Conservation (phyloP, 2,888 invertebrate species). For the Eristalis tenax region DNA sequence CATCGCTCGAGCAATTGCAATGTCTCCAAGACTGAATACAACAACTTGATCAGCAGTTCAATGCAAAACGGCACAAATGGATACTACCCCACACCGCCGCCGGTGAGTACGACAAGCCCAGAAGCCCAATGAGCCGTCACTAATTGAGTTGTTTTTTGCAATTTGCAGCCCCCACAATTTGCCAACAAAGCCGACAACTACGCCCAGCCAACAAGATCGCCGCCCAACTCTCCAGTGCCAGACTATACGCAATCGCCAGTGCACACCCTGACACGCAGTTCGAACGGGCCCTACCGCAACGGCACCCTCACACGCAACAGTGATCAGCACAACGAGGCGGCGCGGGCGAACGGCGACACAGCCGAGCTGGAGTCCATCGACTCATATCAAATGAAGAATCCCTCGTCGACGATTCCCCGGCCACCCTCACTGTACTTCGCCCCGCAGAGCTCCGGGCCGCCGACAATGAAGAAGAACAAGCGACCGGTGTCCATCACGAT, state of each 20-base stretch:
- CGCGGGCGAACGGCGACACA: conserved; percentile 81
- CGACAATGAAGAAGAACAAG: conserved; percentile 83
- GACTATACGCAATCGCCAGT: conserved; percentile 76
- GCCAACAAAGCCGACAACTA: conserved; percentile 75
- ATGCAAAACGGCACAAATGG: conserved; percentile 72
- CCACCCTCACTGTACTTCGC: conserved; percentile 88
- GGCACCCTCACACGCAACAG: conserved; percentile 64
- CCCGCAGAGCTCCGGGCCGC: conserved; percentile 83
- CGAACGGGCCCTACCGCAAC: conserved; percentile 60
- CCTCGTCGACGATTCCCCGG: conserved; percentile 84
- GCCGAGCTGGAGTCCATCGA: conserved; percentile 90
- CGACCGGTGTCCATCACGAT: conserved; percentile 87
- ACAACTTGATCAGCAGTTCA: conserved; percentile 69
- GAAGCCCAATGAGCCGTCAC: conserved; percentile 11
- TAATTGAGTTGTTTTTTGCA: conserved; percentile 28
- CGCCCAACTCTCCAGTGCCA: conserved; percentile 77
- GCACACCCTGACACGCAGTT: conserved; percentile 64
- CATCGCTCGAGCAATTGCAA: conserved; percentile 76
- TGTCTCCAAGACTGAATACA: conserved; percentile 68
- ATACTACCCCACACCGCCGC: conserved; percentile 75
- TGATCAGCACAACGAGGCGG: conserved; percentile 66
- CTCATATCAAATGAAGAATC: conserved; percentile 87
- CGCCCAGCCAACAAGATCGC: conserved; percentile 62
- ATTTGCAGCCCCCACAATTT: conserved; percentile 78
- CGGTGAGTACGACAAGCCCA: conserved; percentile 74